A percentile compares a stretch with the other conserved stretches of the same genome.
These are phyloP conservation scores for Meloidogyne chitwoodi DNA, from an alignment of 1,140 invertebrate genomes.

Conservation along the genomic window DNA sequence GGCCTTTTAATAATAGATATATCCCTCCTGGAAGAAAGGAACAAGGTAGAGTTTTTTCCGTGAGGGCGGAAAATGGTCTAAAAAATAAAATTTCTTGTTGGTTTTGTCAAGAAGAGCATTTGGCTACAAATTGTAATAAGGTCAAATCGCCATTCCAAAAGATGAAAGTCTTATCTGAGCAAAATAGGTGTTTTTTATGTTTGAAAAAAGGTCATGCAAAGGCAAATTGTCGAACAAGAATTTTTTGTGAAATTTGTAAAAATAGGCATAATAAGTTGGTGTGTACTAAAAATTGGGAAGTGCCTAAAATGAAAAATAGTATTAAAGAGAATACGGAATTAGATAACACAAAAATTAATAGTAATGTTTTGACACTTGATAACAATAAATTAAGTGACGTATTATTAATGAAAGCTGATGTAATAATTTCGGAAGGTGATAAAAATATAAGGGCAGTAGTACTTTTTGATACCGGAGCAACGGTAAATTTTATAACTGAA, in stretches of 20 bases:
- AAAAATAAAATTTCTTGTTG: too few relatives aligned
- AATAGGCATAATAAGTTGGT: neutral
- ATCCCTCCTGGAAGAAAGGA: too few relatives aligned
- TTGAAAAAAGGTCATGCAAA: neutral
- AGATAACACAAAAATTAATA: too few relatives aligned
- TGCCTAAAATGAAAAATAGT: too few relatives aligned
- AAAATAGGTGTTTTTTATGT: neutral
- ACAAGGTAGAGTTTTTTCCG: too few relatives aligned
- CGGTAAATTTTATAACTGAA: neutral
- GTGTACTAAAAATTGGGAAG: neutral
- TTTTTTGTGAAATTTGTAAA: neutral
- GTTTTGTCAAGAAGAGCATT: neutral
- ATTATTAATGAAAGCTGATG: slow-evolving; percentile 2
- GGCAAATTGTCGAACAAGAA: neutral
- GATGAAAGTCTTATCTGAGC: neutral
- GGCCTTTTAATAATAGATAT: too few relatives aligned
- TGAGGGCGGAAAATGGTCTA: too few relatives aligned
- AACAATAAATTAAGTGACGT: neutral
- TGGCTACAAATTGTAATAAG: neutral
- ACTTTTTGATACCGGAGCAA: too few relatives aligned
- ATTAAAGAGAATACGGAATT: too few relatives aligned
- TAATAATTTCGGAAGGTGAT: too few relatives aligned
- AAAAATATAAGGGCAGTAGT: too few relatives aligned
- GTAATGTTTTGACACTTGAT: too few relatives aligned
- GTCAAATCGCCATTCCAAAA: neutral